Percentiles rank a stretch among this genome's conserved stretches.
These are phyloP conservation scores for Hormiphora californensis DNA, from an alignment of 37 sponge, comb jelly and placozoan species.

Conservation along the genomic window DNA sequence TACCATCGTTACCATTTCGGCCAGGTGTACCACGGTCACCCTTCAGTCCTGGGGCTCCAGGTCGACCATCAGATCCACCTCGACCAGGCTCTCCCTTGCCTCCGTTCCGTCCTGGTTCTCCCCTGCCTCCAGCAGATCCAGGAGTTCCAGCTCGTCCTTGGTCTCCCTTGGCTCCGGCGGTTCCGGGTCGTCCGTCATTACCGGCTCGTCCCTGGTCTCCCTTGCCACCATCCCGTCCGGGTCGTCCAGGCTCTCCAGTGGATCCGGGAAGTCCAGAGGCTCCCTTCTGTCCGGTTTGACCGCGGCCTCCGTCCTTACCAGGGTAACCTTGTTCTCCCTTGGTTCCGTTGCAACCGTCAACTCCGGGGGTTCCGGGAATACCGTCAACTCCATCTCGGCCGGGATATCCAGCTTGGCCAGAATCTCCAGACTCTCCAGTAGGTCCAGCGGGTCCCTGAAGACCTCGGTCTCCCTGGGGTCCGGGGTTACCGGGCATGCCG, in stretches of 20 bases:
- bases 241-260: not conserved
- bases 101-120: not conserved
- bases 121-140: not conserved
- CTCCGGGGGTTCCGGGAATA: constrained; percentile 59
- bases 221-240: constrained; percentile 5
- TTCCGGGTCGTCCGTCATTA: not conserved
- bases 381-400: constrained; percentile 53
- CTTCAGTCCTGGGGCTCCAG: not conserved
- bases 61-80: not conserved
- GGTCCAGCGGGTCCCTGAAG: constrained; percentile 31
- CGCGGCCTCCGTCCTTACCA: not conserved
- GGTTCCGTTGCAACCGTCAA: constrained; percentile 10
- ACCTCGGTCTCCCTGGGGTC: not conserved
- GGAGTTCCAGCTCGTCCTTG: not conserved
- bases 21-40: not conserved
- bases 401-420: not conserved
- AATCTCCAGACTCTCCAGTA: constrained; percentile 57
- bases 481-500: not conserved
- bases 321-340: not conserved
- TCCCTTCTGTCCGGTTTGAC: not conserved
- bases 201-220: constrained; percentile 1
- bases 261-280: not conserved
- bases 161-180: not conserved
- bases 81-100: constrained; percentile 2
- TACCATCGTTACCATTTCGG: not conserved